These are phyloP conservation scores for Lathamus discolor DNA, from an alignment of 2,113 vertebrate species.

Conservation along the genomic window DNA sequence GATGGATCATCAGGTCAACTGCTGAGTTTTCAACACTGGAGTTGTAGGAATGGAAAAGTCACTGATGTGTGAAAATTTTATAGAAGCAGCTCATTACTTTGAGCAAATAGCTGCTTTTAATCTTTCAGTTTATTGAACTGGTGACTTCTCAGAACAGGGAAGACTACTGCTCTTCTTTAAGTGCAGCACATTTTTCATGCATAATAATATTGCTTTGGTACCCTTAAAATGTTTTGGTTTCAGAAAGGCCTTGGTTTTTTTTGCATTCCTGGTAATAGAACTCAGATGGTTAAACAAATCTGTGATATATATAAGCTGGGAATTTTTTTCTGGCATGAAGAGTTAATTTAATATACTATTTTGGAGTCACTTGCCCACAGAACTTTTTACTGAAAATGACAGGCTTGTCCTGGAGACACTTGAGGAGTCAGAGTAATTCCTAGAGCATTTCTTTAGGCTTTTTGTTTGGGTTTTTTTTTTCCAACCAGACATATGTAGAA, in stretches of 20 bases:
- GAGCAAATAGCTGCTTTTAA: conserved; percentile 37
- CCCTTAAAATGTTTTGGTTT: background rate
- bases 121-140: background rate
- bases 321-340: background rate
- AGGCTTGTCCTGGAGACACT: background rate
- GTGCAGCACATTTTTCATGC: background rate
- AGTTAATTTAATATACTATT: background rate
- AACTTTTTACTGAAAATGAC: background rate
- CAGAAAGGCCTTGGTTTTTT: background rate
- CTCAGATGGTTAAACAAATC: background rate
- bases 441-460: background rate
- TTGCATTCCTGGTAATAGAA: background rate
- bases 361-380: background rate
- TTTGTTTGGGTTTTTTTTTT: background rate
- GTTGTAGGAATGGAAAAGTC: conserved; percentile 1
- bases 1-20: background rate
- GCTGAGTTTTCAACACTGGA: background rate
- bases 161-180: background rate
- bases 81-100: conserved; percentile 3
- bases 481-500: fast-evolving
- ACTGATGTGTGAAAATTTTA: background rate
- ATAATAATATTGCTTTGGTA: background rate
- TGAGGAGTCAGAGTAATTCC: background rate
- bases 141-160: background rate
- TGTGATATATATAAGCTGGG: background rate